These are phyloP conservation scores for Cotesia typhae DNA, from an alignment of 1,140 invertebrate species.

Conservation along the genomic window DNA sequence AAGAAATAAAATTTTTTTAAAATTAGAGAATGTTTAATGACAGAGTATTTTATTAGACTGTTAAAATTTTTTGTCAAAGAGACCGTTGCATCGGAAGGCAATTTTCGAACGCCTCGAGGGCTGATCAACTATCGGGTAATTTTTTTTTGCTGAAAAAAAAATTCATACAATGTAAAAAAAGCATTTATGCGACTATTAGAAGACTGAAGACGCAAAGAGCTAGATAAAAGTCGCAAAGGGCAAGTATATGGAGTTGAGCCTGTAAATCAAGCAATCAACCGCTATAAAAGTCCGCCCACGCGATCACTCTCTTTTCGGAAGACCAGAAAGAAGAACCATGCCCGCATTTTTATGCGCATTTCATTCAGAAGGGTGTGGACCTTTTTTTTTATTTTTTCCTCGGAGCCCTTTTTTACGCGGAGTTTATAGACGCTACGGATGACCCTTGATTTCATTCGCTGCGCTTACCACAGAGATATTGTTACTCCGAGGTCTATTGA, in stretches of 20 bases:
- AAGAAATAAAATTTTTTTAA: not conserved
- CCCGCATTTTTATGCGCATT: constrained; percentile 33
- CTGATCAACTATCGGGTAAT: not conserved
- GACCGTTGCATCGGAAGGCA: not conserved
- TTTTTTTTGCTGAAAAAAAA: no score
- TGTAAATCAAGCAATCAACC: constrained; percentile 50
- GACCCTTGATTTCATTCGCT: constrained; percentile 37
- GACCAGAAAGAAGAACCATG: constrained; percentile 8
- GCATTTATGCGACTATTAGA: no score
- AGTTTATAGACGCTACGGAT: constrained; percentile 11
- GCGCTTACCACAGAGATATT: constrained; percentile 37
- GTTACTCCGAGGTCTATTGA: constrained; percentile 39
- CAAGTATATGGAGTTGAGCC: constrained; percentile 19
- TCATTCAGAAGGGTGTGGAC: constrained; percentile 27
- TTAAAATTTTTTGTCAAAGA: no score
- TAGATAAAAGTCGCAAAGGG: constrained; percentile 1
- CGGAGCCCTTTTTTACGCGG: not conserved
- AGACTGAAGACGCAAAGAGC: no score
- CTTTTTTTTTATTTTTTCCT: not conserved
- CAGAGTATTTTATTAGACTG: no score
- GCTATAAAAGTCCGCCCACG: constrained; percentile 48
- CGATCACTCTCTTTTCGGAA: constrained; percentile 39
- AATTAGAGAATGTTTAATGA: no score
- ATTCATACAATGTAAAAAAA: no score
- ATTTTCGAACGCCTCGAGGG: constrained; percentile 21